phyloP scores from a whole-genome alignment of 2,888 invertebrate species.

The Mechanitis messenoides region DNA sequence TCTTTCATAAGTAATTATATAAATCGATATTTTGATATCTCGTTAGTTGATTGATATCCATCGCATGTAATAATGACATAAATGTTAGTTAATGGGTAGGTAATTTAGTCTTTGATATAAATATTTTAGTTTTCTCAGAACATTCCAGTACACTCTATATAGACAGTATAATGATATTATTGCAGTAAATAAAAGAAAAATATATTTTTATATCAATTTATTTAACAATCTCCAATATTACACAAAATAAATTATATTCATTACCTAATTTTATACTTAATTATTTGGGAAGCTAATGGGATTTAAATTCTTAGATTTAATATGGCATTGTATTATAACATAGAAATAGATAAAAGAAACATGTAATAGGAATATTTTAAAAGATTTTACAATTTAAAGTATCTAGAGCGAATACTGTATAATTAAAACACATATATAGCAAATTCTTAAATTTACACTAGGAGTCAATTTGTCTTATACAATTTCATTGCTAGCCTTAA shows the following conservation, averaged over 20 bases:
- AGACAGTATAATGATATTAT: too few species aligned
- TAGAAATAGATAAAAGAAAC: background rate
- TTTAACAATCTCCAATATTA: conserved; percentile 20
- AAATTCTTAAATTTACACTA: background rate
- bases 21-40: too few species aligned
- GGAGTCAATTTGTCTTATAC: background rate
- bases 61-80: too few species aligned
- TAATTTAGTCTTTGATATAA: too few species aligned
- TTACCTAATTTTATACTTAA: conserved; percentile 17
- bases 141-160: too few species aligned
- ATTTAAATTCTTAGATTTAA: conserved; percentile 28
- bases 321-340: conserved; percentile 30
- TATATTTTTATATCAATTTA: conserved; percentile 4
- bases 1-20: too few species aligned
- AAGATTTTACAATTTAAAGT: background rate
- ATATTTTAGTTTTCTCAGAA: too few species aligned
- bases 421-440: background rate
- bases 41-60: too few species aligned
- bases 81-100: too few species aligned
- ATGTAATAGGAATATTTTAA: background rate
- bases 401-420: background rate
- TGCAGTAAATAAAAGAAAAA: background rate
- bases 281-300: conserved; percentile 13
- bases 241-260: conserved; percentile 30
- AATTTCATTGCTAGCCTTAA: background rate